A percentile compares a stretch with the other conserved stretches of the same genome.
These are phyloP conservation scores for Cuniculus paca DNA, from an alignment of 2,797 vertebrate genomes.

Conservation along the genomic window DNA sequence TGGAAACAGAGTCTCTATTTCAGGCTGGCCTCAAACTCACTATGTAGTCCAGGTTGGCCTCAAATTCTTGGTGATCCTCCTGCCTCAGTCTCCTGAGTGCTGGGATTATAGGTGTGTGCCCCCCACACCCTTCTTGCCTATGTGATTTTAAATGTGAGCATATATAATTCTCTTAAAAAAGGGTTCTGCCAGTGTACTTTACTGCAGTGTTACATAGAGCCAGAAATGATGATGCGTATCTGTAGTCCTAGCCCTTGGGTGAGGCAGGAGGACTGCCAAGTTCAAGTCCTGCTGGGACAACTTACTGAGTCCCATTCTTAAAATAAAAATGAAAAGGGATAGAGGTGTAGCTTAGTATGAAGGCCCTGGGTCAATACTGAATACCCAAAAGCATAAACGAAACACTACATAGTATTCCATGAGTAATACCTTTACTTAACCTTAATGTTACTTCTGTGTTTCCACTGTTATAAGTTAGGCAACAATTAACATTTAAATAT, in stretches of 20 bases:
- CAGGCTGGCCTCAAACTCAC: background rate
- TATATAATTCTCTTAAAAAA: background rate
- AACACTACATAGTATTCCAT: background rate
- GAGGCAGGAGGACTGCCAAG: background rate
- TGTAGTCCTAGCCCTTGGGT: background rate
- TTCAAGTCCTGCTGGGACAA: background rate
- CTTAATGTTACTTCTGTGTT: background rate
- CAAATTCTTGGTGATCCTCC: background rate
- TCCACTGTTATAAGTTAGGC: background rate
- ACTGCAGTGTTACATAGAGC: background rate
- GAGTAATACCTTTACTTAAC: background rate
- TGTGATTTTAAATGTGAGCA: constrained; percentile 26
- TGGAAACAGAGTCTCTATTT: background rate
- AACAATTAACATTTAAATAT: background rate
- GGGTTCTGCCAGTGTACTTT: background rate
- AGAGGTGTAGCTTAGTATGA: background rate
- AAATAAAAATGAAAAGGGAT: background rate
- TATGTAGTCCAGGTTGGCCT: background rate
- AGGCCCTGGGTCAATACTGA: background rate
- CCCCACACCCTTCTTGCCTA: background rate
- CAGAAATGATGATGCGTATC: background rate
- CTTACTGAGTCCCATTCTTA: background rate
- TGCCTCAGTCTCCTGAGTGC: background rate
- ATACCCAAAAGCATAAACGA: background rate
- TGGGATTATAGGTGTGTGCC: background rate